phyloP scores from a whole-genome alignment of 2,797 vertebrate genomes.

The Melanogrammus aeglefinus region DNA sequence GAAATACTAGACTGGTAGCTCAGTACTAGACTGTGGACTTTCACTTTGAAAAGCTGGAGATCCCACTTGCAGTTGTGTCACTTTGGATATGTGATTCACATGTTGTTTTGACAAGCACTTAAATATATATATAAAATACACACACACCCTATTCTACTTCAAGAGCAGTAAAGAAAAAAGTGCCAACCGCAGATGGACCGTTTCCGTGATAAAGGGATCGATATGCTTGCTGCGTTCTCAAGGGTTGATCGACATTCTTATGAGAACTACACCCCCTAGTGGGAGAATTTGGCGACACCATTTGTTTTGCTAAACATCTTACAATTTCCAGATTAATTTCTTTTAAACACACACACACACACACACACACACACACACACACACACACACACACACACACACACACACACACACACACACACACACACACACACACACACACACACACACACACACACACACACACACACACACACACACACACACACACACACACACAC shows the following conservation, averaged over 20 bases:
- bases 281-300: conserved; percentile 8
- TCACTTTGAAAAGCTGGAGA: too few relatives aligned
- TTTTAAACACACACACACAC: too few relatives aligned
- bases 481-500: background rate
- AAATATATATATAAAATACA: too few relatives aligned
- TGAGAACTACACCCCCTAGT: conserved; percentile 50
- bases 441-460: background rate
- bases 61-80: too few relatives aligned
- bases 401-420: background rate
- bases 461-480: too few relatives aligned
- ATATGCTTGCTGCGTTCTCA: background rate
- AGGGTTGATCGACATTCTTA: conserved; percentile 4
- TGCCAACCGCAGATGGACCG: too few relatives aligned
- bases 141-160: too few relatives aligned
- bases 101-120: too few relatives aligned
- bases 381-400: background rate
- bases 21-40: background rate
- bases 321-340: background rate
- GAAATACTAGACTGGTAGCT: background rate
- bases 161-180: too few relatives aligned
- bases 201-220: background rate
- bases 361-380: background rate
- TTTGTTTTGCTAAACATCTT: background rate
- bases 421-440: background rate
- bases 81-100: too few relatives aligned